Base-by-base conservation (phyloP, 2,113 vertebrate genomes). In the Chionodraco myersi region DNA sequence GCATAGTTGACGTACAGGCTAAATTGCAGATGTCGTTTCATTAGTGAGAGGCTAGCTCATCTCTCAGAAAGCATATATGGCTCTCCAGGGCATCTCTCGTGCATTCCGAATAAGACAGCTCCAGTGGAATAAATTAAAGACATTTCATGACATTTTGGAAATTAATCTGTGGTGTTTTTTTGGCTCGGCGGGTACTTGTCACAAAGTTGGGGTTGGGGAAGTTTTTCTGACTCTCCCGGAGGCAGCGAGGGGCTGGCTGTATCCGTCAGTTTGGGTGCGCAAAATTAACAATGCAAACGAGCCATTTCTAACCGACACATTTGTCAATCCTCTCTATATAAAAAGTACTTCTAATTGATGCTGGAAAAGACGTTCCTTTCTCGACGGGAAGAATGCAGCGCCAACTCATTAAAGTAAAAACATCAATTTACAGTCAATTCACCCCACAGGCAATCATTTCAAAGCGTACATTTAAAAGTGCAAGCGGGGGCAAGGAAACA, bases 21-120 rank as follows among this genome's bases (percentile, higher is more conserved):
- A 90, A 92, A 91, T 92, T 88, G 87, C 82, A 89, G 89, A 90
- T 90, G 88, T 88, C 81, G 52, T 90, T 90, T 92, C 88, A 88
- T 94, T 92, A 90, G 85, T 72, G 73, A 18, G 54, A 65, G 53
- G 79, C 76, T 59, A 72, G 85, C 82, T 89, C 82, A 87, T 92
- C 86, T 91, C 79, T 82, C 85, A 75, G 77, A 92, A 90, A 83
- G 83, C 72, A 86, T 72, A 78, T 83, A 72, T 80, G 79, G 82
- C 79, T 88, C 92, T 88, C 88, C 48, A 26, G 84, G 81, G 82
- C 73, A 82, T 86, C 81, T 88, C 81, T 80, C 60, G 75, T 91
- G 86, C 85, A 83, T 91, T 88, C 86, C 75, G 80, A 93, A 91
- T 88, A 85, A 91, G 86, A 90, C 83, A 87, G 88, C 87, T 78